Evolutionary conservation across 37 sponge, comb jelly and placozoan genomes (phyloP).

Genomic region (Haliclona indistincta): DNA sequence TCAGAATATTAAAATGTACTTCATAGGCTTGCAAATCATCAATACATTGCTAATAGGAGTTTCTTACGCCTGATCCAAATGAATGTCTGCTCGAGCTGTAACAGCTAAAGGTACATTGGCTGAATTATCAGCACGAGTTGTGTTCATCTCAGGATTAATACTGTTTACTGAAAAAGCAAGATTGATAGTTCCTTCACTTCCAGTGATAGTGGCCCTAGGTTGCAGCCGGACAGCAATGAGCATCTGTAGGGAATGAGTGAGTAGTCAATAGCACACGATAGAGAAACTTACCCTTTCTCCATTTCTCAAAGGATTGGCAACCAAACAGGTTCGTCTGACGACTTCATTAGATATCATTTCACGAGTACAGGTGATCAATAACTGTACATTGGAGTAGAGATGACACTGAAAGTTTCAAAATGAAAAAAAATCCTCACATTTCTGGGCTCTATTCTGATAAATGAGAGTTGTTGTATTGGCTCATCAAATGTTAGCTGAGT

Average conservation of each 20-base stretch:
- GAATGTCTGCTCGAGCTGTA: slow-evolving; percentile 24
- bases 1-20: not conserved
- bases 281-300: not conserved
- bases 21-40: not conserved
- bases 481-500: slow-evolving; percentile 15
- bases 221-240: not conserved
- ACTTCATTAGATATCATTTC: not conserved
- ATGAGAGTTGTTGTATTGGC: slow-evolving; percentile 3
- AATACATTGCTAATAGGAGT: not conserved
- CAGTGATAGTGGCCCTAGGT: slow-evolving; percentile 1
- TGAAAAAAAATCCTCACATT: not conserved
- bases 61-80: slow-evolving; percentile 3
- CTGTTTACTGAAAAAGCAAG: slow-evolving; percentile 27
- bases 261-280: too few relatives aligned
- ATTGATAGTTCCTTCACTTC: slow-evolving; percentile 8
- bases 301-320: not conserved
- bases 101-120: not conserved
- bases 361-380: not conserved
- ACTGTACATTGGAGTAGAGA: not conserved
- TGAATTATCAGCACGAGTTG: slow-evolving; percentile 16
- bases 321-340: not conserved
- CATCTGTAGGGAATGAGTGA: not conserved
- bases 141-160: slow-evolving; percentile 21
- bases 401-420: not conserved
- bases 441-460: slow-evolving; percentile 9